phyloP scores from a whole-genome alignment of 2,113 vertebrate genomes.

The Galeopterus variegatus region DNA sequence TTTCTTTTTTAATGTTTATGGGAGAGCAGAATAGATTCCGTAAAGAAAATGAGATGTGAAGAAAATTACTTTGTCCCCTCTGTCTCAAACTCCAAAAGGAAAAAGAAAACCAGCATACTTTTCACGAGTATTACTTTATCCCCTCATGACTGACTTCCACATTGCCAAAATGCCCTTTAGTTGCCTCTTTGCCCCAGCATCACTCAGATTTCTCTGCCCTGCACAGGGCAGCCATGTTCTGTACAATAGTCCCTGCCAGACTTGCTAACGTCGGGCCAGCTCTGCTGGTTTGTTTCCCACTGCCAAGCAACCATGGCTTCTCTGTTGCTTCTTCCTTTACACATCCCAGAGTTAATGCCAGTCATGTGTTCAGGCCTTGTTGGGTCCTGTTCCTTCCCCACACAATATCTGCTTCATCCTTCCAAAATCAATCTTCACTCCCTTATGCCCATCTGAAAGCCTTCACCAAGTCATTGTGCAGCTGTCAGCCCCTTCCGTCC shows the following conservation, averaged over 20 bases:
- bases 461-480: accelerated
- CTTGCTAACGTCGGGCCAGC: accelerated
- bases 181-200: not conserved
- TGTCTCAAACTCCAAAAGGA: not conserved
- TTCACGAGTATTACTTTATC: not conserved
- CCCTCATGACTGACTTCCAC: not conserved
- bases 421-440: not conserved
- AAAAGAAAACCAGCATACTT: not conserved
- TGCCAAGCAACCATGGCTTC: not conserved
- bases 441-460: not conserved
- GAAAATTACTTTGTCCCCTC: not conserved
- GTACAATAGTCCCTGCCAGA: not conserved
- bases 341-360: not conserved
- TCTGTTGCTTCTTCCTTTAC: not conserved
- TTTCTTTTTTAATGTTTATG: not conserved
- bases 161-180: not conserved
- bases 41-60: constrained; percentile 54
- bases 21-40: not conserved
- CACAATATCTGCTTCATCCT: not conserved
- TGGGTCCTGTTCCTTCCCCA: not conserved
- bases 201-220: not conserved
- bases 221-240: accelerated
- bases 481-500: not conserved
- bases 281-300: not conserved
- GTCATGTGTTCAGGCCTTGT: too few species aligned